Base-by-base conservation (phyloP, 2,113 vertebrate species). In the Halichoerus grypus region DNA sequence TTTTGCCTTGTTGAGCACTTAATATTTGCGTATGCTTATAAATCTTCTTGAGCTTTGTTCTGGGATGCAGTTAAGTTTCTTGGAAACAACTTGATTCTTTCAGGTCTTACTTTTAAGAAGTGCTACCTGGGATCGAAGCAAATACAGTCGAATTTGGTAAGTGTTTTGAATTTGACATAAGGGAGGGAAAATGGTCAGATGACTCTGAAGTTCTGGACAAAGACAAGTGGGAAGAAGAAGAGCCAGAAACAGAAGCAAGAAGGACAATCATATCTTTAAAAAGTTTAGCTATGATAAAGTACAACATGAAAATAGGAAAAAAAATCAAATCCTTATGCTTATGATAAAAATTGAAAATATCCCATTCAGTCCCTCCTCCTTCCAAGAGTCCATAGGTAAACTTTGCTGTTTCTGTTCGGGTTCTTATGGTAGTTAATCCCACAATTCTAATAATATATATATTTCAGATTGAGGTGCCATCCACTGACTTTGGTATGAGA, bases 1-100 rank as follows among this genome's bases (percentile, higher is more conserved):
- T 88, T 74, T 81, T 87, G 55, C 11, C 28, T 55, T 84, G 4
- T 63, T 90, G 53, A 28, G 57, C 42, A 36, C 46, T 95, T 74
- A 42, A 31, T 72, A 81, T 74, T 85, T 69, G 33, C 49, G 36
- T 39, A 69, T 51, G 24, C 24, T 51, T 69, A 67, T 55, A 77
- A 69, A 85, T 77, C 13, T 57, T 65, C 39, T n/a, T 95, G 22
- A 79, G 24, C 33, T 80, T 91, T 84, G 88, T 79, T 85, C 61
- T 85, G 61, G 63, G 81, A 84, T 91, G 7, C 10, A 89, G 59
- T 88, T 67, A 67, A 76, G 24, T 39, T 76, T 69, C 57, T 59
- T 96, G 69, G 59, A 89, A 88, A 65, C 31, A 67, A 77, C 16
- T 59, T 93, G 46, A 87, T 89, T 63, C n/a, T 65, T 84, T 83